phyloP scores from a whole-genome alignment of 92 coral and sea anemone species.

The Phenganax subtilis region DNA sequence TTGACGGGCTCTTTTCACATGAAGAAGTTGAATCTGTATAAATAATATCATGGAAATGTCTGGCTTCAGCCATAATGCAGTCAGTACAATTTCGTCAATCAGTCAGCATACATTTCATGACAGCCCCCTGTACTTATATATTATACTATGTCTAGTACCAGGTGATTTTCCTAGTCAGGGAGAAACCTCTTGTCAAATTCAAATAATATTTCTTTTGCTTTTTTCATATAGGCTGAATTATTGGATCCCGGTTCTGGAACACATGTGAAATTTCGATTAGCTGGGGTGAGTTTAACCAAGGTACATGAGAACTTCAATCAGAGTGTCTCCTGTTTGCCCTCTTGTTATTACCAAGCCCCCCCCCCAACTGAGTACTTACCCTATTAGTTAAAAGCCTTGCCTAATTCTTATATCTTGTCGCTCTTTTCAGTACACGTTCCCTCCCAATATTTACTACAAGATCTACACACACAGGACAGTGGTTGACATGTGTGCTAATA shows the following conservation, averaged over 20 bases:
- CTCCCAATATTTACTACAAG: slow-evolving; percentile 99
- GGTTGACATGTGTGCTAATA: slow-evolving; percentile 89
- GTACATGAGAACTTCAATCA: neutral
- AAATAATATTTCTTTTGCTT: neutral
- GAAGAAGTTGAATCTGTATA: no score
- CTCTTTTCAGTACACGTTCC: slow-evolving; percentile 65
- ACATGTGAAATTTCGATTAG: slow-evolving; percentile 85
- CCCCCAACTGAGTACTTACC: neutral
- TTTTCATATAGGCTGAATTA: slow-evolving; percentile 60
- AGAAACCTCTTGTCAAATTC: neutral
- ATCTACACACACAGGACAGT: slow-evolving; percentile 85
- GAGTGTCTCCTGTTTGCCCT: neutral
- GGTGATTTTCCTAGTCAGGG: no score
- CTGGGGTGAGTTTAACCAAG: slow-evolving; percentile 62
- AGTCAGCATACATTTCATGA: no score
- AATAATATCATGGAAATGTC: no score
- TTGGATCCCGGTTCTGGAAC: slow-evolving; percentile 95
- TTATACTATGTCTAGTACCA: no score
- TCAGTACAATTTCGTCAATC: no score
- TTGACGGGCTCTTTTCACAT: no score
- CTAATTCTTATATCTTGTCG: neutral
- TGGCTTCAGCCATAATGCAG: no score
- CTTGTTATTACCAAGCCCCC: neutral
- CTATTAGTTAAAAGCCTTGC: neutral
- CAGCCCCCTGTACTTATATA: no score